Base-by-base conservation (phyloP, 2,113 vertebrate species). In the Zootoca vivipara region DNA sequence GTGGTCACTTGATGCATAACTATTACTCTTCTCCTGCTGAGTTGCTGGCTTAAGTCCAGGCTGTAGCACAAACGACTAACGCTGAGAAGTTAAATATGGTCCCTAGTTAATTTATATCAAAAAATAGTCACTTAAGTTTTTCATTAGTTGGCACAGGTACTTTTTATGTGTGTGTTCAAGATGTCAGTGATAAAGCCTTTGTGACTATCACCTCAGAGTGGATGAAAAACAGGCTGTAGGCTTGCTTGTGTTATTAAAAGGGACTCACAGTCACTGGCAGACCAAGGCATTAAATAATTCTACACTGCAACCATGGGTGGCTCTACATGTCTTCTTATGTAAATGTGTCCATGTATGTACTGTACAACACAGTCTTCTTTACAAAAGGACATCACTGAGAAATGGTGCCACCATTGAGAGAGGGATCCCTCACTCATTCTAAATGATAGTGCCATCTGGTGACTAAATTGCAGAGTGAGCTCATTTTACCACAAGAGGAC, bases 41-140 rank as follows among this genome's bases (percentile, higher is more conserved):
- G 91, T 80, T 93, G 78, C 88, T 94, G 94, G 92, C 93, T 87
- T 77, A 89, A 38, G n/a, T 94, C 92, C 94, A 96, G 95, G 18
- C 4, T 91, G 56, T 90, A 85, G 88, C 89, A 78, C 82, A 95
- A 95, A 95, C 92, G 83, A 93, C 94, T 93, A 93, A 85, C 90
- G 46, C 89, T 93, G 86, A 85, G 94, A 92, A 92, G 28, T 82
- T 89, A 91, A 82, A 84, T 91, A 93, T 94, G 86, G 58, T 10
- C 82, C 79, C 85, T 80, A 92, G 88, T 95, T 95, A 94, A 95
- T 95, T 94, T 86, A 42, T 89, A 92, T 91, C 82, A 20, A 75
- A 77, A 92, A 90, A 40, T 13, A 82, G 84, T 83, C 81, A 81
- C 64, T 35, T 79, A 78, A 33, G 91, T 89, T 89, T 87, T 91